Percentiles rank a stretch among this genome's conserved stretches.
Evolutionary conservation across 2,888 invertebrate genomes (phyloP).

Genomic region (Apotomis betuletana): DNA sequence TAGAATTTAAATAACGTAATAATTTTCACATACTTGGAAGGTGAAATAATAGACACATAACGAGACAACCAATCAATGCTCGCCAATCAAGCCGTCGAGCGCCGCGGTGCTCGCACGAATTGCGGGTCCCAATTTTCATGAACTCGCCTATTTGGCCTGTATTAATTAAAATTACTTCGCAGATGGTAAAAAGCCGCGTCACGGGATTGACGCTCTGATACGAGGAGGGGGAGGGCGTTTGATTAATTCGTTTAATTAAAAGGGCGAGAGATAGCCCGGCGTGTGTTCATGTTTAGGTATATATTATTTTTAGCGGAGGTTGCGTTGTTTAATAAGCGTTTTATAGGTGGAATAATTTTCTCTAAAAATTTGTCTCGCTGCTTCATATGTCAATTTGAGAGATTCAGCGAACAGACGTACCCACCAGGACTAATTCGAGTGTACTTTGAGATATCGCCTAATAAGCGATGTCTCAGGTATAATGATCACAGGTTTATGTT

Average conservation of each 20-base stretch:
- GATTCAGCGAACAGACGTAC: too few relatives aligned
- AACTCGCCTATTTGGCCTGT: conserved; percentile 45
- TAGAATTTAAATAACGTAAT: neutral
- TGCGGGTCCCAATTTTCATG: conserved; percentile 45
- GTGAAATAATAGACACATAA: neutral
- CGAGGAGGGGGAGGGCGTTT: conserved; percentile 42
- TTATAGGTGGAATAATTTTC: neutral
- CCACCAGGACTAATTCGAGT: too few relatives aligned
- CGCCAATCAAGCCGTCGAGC: conserved; percentile 26
- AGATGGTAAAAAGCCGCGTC: conserved; percentile 50
- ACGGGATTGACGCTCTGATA: conserved; percentile 48
- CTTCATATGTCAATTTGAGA: too few relatives aligned
- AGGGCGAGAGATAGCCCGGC: conserved; percentile 44
- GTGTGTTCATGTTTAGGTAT: conserved; percentile 28
- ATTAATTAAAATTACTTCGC: conserved; percentile 51
- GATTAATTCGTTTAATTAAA: conserved; percentile 64
- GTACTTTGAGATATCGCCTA: too few relatives aligned
- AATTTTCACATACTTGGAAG: neutral
- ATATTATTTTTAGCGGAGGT: conserved; percentile 22
- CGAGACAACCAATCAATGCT: conserved; percentile 6
- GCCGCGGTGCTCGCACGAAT: conserved; percentile 44
- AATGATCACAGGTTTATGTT: too few relatives aligned
- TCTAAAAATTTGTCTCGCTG: too few relatives aligned
- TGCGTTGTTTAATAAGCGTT: conserved; percentile 4
- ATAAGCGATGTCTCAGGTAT: too few relatives aligned